phyloP scores from a whole-genome alignment of 2,113 vertebrate species.

The Argyrosomus japonicus region DNA sequence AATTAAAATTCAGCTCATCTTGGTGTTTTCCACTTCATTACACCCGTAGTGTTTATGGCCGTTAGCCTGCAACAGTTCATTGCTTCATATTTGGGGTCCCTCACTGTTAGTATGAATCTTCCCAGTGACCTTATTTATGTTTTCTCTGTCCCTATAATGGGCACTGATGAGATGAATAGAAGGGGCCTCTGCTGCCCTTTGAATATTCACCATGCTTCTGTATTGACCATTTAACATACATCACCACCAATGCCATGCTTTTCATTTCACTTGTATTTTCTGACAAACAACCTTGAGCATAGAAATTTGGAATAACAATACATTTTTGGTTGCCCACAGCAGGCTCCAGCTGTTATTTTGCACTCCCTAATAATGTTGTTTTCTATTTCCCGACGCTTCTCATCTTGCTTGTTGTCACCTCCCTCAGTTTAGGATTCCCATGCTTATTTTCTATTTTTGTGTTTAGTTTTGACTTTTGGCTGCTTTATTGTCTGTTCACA shows the following conservation, averaged over 20 bases:
- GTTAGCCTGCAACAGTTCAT: slow-evolving; percentile 12
- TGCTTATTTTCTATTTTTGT: not conserved
- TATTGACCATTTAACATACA: not conserved
- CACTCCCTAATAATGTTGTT: slow-evolving; percentile 29
- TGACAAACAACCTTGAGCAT: slow-evolving; percentile 21
- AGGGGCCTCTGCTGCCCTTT: not conserved
- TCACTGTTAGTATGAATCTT: slow-evolving; percentile 11
- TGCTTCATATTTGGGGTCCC: slow-evolving; percentile 14
- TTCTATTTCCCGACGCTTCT: slow-evolving; percentile 24
- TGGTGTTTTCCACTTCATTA: slow-evolving; percentile 32
- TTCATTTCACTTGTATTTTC: slow-evolving; percentile 17
- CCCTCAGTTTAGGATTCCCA: not conserved
- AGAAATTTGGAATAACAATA: slow-evolving; percentile 15
- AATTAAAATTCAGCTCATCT: slow-evolving; percentile 32
- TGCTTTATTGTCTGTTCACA: not conserved
- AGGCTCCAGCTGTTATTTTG: slow-evolving; percentile 43
- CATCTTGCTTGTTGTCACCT: slow-evolving; percentile 1
- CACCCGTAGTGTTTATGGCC: not conserved
- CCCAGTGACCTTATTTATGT: slow-evolving; percentile 12
- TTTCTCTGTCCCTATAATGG: not conserved
- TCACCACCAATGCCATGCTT: not conserved
- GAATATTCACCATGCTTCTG: not conserved
- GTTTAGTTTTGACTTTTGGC: slow-evolving; percentile 9
- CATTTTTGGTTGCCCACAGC: not conserved
- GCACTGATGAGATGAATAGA: slow-evolving; percentile 10